These are phyloP conservation scores for Sebastes schlegelii DNA, from an alignment of 2,113 vertebrate genomes.

Conservation along the genomic window DNA sequence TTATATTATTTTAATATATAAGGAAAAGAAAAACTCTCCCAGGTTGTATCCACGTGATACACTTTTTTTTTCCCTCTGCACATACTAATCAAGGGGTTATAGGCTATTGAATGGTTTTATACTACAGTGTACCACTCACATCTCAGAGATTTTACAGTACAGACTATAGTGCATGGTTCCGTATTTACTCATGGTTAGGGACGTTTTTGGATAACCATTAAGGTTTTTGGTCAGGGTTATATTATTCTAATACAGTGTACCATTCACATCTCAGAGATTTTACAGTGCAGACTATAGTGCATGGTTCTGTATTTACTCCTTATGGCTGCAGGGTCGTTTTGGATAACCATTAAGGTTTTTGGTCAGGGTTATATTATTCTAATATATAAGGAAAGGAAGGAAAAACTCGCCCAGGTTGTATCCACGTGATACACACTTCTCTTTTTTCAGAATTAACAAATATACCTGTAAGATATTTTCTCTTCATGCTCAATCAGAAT, in stretches of 20 bases:
- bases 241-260: too few species aligned
- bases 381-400: not conserved
- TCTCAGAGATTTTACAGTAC: too few species aligned
- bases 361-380: too few species aligned
- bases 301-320: too few species aligned
- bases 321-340: too few species aligned
- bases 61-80: not conserved
- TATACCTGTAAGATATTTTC: not conserved
- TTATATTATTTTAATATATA: not conserved
- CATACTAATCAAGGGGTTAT: conserved; percentile 68
- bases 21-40: not conserved
- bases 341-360: too few species aligned
- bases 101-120: conserved; percentile 74
- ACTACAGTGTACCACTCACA: conserved; percentile 2
- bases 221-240: not conserved
- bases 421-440: not conserved
- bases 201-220: too few species aligned
- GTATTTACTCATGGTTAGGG: too few species aligned
- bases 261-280: too few species aligned
- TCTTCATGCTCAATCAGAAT: too few species aligned
- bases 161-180: too few species aligned
- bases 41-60: not conserved
- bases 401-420: not conserved
- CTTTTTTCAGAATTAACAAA: not conserved
- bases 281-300: too few species aligned